These are phyloP conservation scores for Moxostoma hubbsi DNA, from an alignment of 2,797 vertebrate species.

Conservation along the genomic window DNA sequence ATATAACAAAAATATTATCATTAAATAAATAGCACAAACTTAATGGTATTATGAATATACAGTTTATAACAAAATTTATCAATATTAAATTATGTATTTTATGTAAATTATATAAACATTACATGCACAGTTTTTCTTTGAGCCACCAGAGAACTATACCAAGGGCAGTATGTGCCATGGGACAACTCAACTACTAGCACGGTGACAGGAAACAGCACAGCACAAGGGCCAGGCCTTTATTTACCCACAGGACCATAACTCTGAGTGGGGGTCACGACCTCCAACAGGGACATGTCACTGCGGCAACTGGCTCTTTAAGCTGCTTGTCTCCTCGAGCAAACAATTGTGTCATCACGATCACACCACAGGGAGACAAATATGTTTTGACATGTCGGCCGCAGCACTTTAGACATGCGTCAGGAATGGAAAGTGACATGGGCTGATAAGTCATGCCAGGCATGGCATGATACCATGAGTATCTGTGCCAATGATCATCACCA, in stretches of 20 bases:
- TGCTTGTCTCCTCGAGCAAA: conserved; percentile 52
- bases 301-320: conserved; percentile 56
- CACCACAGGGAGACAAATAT: conserved; percentile 51
- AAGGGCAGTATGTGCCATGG: background rate
- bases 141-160: background rate
- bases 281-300: conserved; percentile 26
- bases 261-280: conserved; percentile 47
- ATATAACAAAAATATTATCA: no score
- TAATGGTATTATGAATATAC: no score
- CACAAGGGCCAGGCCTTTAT: background rate
- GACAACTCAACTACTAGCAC: background rate
- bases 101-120: no score
- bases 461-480: conserved; percentile 52
- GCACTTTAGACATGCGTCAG: conserved; percentile 47
- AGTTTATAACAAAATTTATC: no score
- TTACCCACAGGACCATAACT: conserved; percentile 42
- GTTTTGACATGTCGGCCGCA: conserved; percentile 55
- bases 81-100: no score
- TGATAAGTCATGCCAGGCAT: conserved; percentile 45
- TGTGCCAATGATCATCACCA: conserved; percentile 29
- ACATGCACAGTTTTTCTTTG: background rate
- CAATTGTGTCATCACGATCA: conserved; percentile 52
- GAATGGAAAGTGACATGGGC: conserved; percentile 51
- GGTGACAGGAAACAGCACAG: background rate
- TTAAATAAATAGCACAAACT: no score